Evolutionary conservation across 2,113 vertebrate genomes (phyloP).

Genomic region (Scomber japonicus): DNA sequence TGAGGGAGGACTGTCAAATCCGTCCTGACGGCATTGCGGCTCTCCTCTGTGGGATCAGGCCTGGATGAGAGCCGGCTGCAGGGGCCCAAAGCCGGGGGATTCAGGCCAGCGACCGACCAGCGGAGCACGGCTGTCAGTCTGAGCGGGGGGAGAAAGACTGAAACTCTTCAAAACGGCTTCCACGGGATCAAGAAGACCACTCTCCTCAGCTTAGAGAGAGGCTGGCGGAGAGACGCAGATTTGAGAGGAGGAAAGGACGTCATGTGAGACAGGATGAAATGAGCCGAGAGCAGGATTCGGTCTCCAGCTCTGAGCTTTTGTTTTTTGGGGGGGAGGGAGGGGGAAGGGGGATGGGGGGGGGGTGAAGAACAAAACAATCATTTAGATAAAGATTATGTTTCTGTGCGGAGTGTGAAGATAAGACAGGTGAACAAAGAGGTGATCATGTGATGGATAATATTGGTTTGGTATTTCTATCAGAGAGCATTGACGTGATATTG

Average conservation of each 20-base stretch:
- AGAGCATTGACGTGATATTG: conserved; percentile 44
- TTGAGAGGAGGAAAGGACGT: conserved; percentile 33
- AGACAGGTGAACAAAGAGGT: neutral
- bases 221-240: conserved; percentile 48
- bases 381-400: conserved; percentile 42
- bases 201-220: conserved; percentile 53
- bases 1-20: conserved; percentile 72
- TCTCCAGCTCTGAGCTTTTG: conserved; percentile 26
- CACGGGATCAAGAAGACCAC: conserved; percentile 68
- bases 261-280: conserved; percentile 53
- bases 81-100: conserved; percentile 69
- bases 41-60: conserved; percentile 73
- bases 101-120: conserved; percentile 60
- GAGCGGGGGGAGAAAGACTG: conserved; percentile 24
- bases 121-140: conserved; percentile 63
- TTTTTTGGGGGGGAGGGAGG: neutral
- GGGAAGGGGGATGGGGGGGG: conserved; percentile 3
- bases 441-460: conserved; percentile 24
- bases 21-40: conserved; percentile 49
- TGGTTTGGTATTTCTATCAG: conserved; percentile 27
- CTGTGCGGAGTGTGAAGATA: conserved; percentile 14
- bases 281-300: conserved; percentile 32
- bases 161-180: conserved; percentile 70
- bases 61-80: conserved; percentile 66
- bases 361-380: conserved; percentile 46